These are phyloP conservation scores for Stichopus chloronotus DNA, from an alignment of 35 echinoderm and acorn worm genomes.

Conservation along the genomic window DNA sequence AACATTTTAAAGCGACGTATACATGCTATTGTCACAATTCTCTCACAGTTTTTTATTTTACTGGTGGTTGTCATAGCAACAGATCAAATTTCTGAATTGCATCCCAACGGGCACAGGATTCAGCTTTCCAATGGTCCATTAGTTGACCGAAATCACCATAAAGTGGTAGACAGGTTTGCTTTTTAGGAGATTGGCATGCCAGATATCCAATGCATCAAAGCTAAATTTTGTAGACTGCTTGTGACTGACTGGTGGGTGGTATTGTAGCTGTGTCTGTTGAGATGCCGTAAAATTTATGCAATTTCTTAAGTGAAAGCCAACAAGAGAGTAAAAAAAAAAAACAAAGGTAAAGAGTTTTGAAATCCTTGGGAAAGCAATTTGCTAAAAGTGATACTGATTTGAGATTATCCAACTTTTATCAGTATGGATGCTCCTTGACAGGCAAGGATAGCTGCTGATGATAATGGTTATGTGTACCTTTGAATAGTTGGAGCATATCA, in stretches of 20 bases:
- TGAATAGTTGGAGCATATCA: too few relatives aligned
- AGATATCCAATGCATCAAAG: not conserved
- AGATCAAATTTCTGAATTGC: not conserved
- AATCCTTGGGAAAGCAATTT: not conserved
- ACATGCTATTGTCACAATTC: not conserved
- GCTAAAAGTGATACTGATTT: not conserved
- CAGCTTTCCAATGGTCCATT: conserved; percentile 3
- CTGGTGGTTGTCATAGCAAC: not conserved
- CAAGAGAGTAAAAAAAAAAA: not conserved
- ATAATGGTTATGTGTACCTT: not conserved
- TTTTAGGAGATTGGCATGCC: not conserved
- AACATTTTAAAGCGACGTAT: too few relatives aligned
- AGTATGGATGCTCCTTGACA: not conserved
- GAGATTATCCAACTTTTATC: not conserved
- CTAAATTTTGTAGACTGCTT: not conserved
- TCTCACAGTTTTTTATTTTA: not conserved
- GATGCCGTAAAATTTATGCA: not conserved
- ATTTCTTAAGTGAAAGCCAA: conserved; percentile 1
- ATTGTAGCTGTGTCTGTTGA: not conserved
- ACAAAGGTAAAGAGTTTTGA: not conserved
- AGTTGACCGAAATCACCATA: conserved; percentile 4
- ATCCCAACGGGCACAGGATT: not conserved
- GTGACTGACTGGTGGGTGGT: not conserved
- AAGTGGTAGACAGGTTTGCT: conserved; percentile 3
- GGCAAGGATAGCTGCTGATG: not conserved